Conservation (phyloP, 2,113 vertebrate species). For the Thinocorus orbignyianus region DNA sequence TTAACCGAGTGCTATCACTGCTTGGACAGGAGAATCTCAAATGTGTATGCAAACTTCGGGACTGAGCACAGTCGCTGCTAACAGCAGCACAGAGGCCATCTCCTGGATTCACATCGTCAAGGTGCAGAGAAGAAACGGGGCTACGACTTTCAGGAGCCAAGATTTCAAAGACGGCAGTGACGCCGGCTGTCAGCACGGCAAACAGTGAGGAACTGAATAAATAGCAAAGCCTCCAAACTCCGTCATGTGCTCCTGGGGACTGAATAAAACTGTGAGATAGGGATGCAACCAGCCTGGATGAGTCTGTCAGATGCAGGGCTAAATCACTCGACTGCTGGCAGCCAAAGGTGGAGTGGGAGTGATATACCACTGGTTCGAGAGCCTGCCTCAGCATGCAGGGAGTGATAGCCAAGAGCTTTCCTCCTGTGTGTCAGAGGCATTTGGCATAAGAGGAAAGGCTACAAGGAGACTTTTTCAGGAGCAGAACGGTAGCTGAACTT, state of each 20-base stretch:
- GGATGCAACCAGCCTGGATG: not conserved
- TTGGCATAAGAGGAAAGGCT: not conserved
- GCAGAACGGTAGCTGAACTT: not conserved
- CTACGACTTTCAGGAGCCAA: not conserved
- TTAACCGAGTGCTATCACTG: conserved; percentile 4
- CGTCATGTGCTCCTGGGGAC: not conserved
- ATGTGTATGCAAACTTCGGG: not conserved
- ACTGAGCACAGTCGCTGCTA: not conserved
- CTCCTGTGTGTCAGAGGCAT: not conserved
- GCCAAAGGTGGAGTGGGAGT: not conserved
- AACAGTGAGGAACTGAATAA: conserved; percentile 9
- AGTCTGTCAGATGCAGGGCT: not conserved
- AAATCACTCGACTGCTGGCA: not conserved
- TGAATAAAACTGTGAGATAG: not conserved
- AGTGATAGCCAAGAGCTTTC: not conserved
- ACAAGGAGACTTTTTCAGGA: not conserved
- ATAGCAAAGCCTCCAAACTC: not conserved
- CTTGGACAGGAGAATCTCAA: conserved; percentile 19
- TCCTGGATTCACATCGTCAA: not conserved
- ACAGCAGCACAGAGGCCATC: not conserved
- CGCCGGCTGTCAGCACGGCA: not conserved
- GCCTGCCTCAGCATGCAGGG: not conserved
- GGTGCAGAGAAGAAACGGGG: not conserved
- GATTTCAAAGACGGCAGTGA: conserved; percentile 5
- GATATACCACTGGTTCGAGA: not conserved